A percentile compares a stretch with the other conserved stretches of the same genome.
These are phyloP conservation scores for Pseudocheirus occidentalis DNA, from an alignment of 2,797 vertebrate genomes.

Conservation along the genomic window DNA sequence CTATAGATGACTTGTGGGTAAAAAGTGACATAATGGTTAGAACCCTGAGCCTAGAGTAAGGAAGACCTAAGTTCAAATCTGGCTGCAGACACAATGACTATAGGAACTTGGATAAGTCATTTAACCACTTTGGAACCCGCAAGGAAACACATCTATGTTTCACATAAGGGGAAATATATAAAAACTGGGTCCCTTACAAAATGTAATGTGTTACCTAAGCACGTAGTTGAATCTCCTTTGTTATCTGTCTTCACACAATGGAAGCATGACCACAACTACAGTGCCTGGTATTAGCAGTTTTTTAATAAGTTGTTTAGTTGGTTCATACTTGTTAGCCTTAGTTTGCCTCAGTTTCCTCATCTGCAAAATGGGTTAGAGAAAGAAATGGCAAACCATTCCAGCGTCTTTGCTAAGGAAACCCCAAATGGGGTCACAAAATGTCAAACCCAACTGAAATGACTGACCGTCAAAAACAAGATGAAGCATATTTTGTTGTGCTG, in stretches of 20 bases:
- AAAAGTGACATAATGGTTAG: too few species aligned
- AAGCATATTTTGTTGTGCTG: not conserved
- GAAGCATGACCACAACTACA: too few species aligned
- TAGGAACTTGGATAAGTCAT: not conserved
- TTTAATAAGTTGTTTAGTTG: not conserved
- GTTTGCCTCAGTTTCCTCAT: not conserved
- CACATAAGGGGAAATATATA: not conserved
- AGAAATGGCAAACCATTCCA: too few species aligned
- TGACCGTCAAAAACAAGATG: not conserved
- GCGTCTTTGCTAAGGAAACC: too few species aligned
- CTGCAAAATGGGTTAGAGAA: not conserved
- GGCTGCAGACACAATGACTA: not conserved
- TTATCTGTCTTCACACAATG: too few species aligned
- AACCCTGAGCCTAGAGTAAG: not conserved
- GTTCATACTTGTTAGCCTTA: not conserved
- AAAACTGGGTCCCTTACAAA: not conserved
- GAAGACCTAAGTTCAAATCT: not conserved
- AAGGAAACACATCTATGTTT: not conserved
- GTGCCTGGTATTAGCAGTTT: too few species aligned
- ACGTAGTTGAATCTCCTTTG: too few species aligned
- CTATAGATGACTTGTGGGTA: too few species aligned
- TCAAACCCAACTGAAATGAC: too few species aligned
- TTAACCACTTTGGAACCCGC: not conserved
- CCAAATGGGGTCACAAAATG: too few species aligned
- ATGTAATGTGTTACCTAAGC: too few species aligned